Conservation (phyloP, 2,888 invertebrate species). For the Aquatica leii region DNA sequence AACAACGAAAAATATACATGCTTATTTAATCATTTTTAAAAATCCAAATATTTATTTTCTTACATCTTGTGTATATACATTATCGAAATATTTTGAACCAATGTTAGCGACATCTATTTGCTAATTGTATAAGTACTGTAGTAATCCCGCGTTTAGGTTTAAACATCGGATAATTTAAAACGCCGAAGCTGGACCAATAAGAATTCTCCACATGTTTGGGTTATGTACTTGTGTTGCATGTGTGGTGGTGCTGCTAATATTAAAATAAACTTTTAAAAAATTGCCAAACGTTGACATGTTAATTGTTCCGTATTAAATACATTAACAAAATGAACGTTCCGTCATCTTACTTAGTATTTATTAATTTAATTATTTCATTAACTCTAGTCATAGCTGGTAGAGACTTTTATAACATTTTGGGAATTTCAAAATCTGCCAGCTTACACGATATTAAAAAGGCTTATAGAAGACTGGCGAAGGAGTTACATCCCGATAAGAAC, state of each 20-base stretch:
- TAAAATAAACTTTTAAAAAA: neutral
- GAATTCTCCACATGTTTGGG: constrained; percentile 50
- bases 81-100: no score
- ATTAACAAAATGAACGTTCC: constrained; percentile 1
- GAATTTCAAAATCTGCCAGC: constrained; percentile 83
- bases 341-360: constrained; percentile 42
- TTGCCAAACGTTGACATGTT: neutral
- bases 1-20: no score
- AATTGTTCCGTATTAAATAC: constrained; percentile 17
- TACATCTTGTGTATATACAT: no score
- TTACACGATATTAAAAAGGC: constrained; percentile 98
- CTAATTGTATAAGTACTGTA: no score
- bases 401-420: constrained; percentile 94
- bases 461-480: constrained; percentile 93
- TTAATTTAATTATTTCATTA: constrained; percentile 44
- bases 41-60: no score
- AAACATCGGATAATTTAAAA: no score
- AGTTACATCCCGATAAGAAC: constrained; percentile 98
- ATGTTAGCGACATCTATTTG: no score
- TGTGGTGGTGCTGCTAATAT: constrained; percentile 3
- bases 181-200: constrained; percentile 43
- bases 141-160: no score
- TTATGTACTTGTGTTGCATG: constrained; percentile 28
- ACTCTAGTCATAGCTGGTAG: constrained; percentile 69
- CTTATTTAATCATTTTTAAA: no score